phyloP scores from a whole-genome alignment of 30 jellyfish, hydroid and myxozoan genomes.

The Cassiopea xamachana region DNA sequence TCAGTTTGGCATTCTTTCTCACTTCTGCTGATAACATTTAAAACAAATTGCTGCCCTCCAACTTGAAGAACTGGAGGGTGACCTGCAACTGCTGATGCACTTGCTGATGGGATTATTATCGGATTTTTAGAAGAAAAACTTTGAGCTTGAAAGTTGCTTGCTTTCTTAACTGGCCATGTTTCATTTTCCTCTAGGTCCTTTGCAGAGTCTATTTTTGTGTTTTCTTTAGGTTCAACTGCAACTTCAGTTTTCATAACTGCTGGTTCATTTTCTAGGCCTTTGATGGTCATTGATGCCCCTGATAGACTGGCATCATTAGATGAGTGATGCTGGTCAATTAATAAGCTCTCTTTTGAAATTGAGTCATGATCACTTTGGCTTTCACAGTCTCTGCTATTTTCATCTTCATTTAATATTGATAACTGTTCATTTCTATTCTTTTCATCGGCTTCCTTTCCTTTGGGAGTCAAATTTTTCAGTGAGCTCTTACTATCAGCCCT shows the following conservation, averaged over 20 bases:
- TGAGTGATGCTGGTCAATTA: no score
- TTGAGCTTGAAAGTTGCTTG: not conserved
- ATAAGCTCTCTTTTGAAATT: not conserved
- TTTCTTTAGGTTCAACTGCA: not conserved
- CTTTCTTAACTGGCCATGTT: not conserved
- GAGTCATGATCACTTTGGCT: not conserved
- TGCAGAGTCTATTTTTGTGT: not conserved
- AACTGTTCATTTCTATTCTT: not conserved
- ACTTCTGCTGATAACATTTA: slow-evolving; percentile 68
- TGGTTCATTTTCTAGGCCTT: not conserved
- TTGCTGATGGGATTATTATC: slow-evolving; percentile 46
- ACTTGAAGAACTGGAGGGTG: slow-evolving; percentile 80
- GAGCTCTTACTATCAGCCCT: slow-evolving; percentile 65
- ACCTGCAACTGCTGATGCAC: slow-evolving; percentile 35
- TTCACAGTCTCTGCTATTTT: not conserved
- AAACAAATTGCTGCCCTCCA: slow-evolving; percentile 76
- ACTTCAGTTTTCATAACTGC: not conserved
- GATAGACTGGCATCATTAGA: no score
- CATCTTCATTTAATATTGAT: not conserved
- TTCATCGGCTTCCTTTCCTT: not conserved
- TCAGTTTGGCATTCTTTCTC: slow-evolving; percentile 65
- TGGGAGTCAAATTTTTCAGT: slow-evolving; percentile 42
- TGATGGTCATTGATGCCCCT: not conserved
- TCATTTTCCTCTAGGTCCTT: not conserved
- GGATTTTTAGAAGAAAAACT: slow-evolving; percentile 24